Conservation (phyloP, 2,888 invertebrate species). For the Ophion ventricosus region DNA sequence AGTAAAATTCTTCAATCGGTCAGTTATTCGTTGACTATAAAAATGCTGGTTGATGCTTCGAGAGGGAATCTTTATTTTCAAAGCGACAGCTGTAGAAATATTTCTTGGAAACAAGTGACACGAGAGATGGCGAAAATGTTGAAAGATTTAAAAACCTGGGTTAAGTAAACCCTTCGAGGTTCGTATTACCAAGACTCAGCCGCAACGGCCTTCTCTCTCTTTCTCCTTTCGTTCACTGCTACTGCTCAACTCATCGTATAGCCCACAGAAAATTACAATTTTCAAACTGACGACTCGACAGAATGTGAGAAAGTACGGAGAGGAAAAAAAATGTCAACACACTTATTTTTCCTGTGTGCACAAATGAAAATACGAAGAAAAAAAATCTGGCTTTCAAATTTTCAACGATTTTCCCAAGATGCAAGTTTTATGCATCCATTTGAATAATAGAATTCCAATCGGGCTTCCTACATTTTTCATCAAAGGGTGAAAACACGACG, state of each 20-base stretch:
- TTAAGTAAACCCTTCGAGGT: conserved; percentile 70
- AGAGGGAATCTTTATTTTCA: conserved; percentile 23
- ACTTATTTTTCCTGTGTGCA: neutral
- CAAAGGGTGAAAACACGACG: no score
- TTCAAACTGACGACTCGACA: conserved; percentile 12
- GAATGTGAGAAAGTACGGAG: neutral
- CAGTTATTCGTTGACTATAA: no score
- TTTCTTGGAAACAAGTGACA: conserved; percentile 63
- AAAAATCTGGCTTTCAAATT: no score
- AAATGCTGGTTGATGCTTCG: neutral
- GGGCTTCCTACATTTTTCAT: neutral
- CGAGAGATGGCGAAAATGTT: conserved; percentile 31
- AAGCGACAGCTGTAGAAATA: conserved; percentile 48
- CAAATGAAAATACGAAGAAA: no score
- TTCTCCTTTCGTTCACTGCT: neutral
- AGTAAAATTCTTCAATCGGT: no score
- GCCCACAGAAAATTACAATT: conserved; percentile 52
- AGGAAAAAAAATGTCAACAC: no score
- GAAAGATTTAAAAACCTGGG: conserved; percentile 66
- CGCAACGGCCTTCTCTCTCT: neutral
- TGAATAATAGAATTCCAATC: neutral
- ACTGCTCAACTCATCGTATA: conserved; percentile 26
- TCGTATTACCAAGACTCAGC: conserved; percentile 35
- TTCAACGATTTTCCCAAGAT: no score
- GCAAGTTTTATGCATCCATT: no score